Evolutionary conservation across 2,888 invertebrate species (phyloP).

Genomic region (Synergus japonicus): DNA sequence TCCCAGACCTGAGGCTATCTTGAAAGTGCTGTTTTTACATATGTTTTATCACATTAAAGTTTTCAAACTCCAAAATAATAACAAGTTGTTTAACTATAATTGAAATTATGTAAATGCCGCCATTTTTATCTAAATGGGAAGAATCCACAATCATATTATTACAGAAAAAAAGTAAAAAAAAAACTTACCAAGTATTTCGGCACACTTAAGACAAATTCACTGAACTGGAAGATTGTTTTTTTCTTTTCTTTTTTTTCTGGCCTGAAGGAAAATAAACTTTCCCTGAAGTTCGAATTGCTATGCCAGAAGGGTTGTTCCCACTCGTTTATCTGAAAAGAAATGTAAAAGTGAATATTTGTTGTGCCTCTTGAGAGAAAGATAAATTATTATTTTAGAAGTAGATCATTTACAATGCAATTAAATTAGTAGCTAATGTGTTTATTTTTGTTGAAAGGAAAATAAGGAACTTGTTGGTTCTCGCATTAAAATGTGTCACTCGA

Average conservation of each 20-base stretch:
- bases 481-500: neutral
- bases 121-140: neutral
- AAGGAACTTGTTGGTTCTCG: no score
- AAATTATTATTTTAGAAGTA: neutral
- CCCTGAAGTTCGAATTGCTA: neutral
- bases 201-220: constrained; percentile 7
- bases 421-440: neutral
- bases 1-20: neutral
- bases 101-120: no score
- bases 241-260: constrained; percentile 3
- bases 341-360: constrained; percentile 18
- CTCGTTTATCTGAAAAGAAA: constrained; percentile 29
- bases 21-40: neutral
- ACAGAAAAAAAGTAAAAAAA: neutral
- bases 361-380: neutral
- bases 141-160: neutral
- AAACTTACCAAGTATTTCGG: constrained; percentile 18
- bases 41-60: neutral
- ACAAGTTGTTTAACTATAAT: no score
- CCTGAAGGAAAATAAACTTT: constrained; percentile 18
- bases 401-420: neutral
- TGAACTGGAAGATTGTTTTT: constrained; percentile 13
- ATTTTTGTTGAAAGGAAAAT: neutral
- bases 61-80: no score
- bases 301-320: neutral